Conservation (phyloP, 2,113 vertebrate genomes). For the Ginglymostoma cirratum region DNA sequence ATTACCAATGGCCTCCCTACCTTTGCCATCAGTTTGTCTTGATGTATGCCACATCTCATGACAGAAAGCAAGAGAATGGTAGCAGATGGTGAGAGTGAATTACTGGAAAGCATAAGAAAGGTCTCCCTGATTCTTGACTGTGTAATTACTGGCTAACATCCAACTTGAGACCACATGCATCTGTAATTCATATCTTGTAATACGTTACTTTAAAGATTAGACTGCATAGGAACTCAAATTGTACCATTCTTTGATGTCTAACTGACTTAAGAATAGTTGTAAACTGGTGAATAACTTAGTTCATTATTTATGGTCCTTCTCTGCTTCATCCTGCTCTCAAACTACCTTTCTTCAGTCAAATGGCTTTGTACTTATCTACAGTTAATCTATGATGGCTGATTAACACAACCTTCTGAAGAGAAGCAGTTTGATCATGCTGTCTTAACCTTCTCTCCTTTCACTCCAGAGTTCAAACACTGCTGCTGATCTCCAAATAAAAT, state of each 20-base stretch:
- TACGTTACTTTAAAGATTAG: background rate
- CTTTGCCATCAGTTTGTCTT: background rate
- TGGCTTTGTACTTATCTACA: background rate
- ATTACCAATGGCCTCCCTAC: background rate
- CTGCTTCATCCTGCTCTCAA: background rate
- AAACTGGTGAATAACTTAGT: background rate
- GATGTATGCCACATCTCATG: background rate
- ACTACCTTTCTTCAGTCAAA: background rate
- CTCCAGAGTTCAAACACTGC: background rate
- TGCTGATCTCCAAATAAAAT: background rate
- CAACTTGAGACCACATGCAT: background rate
- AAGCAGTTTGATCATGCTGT: background rate
- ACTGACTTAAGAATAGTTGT: background rate
- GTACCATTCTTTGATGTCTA: background rate
- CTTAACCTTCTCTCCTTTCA: background rate
- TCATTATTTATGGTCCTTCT: background rate
- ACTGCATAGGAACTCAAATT: background rate
- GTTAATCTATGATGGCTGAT: background rate
- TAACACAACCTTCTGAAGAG: background rate
- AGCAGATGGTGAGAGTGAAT: conserved; percentile 15
- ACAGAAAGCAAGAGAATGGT: background rate
- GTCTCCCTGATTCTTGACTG: background rate
- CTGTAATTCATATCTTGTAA: background rate
- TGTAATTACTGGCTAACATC: background rate
- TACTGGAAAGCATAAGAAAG: background rate